phyloP scores from a whole-genome alignment of 1,140 invertebrate genomes.

The Neodiprion lecontei region DNA sequence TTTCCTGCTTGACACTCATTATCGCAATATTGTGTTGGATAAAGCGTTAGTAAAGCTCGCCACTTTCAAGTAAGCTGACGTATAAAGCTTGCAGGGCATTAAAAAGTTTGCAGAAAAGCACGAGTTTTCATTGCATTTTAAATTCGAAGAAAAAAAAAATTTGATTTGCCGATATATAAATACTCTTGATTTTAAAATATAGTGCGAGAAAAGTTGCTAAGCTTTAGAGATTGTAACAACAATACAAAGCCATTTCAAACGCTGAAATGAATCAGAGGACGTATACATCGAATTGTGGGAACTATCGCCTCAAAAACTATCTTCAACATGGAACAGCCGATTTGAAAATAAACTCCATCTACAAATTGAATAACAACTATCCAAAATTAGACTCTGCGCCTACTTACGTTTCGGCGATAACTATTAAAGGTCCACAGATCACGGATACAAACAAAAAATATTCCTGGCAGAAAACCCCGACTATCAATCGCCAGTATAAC shows the following conservation, averaged over 20 bases:
- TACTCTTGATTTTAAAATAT: too few species aligned
- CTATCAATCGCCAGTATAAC: neutral
- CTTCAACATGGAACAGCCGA: constrained; percentile 26
- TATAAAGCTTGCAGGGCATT: neutral
- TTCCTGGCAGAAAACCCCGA: neutral
- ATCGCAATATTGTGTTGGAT: neutral
- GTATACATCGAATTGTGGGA: neutral
- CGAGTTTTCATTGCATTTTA: too few species aligned
- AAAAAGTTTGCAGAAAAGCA: too few species aligned
- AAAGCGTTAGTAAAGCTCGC: neutral
- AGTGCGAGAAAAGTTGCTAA: too few species aligned
- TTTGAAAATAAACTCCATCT: constrained; percentile 19
- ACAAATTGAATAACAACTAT: neutral
- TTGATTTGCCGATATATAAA: too few species aligned
- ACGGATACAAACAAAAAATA: neutral
- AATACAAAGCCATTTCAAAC: neutral
- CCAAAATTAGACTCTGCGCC: neutral
- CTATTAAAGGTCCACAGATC: neutral
- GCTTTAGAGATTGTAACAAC: too few species aligned
- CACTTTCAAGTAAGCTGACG: neutral
- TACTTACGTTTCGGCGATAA: neutral
- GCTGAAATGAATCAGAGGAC: neutral
- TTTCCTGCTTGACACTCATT: neutral
- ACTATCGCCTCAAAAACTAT: constrained; percentile 34
- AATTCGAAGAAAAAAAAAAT: too few species aligned